Conservation (phyloP, 2,888 invertebrate genomes). For the Epsilonema sp. region DNA sequence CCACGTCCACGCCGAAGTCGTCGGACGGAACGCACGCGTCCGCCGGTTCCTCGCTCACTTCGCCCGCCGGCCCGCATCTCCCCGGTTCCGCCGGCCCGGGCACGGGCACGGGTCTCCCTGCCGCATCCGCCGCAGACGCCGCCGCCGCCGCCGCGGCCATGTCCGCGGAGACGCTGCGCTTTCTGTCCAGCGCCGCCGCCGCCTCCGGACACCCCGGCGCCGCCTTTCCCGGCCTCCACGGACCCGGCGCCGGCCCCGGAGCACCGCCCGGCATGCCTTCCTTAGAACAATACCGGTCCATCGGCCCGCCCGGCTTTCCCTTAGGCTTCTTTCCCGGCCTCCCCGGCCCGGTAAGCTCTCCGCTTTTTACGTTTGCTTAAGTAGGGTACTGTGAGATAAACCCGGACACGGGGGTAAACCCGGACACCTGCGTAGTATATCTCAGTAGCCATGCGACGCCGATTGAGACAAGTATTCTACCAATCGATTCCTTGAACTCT, state of each 20-base stretch:
- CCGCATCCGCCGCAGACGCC: no score
- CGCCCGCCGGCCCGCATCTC: slow-evolving; percentile 56
- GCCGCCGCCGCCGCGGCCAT: slow-evolving; percentile 12
- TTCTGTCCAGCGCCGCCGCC: no score
- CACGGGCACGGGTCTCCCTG: not conserved
- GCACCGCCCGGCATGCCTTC: slow-evolving; percentile 46
- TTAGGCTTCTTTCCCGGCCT: slow-evolving; percentile 4
- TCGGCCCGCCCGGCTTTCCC: slow-evolving; percentile 33
- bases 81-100: slow-evolving; percentile 33
- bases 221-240: not conserved
- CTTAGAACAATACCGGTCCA: slow-evolving; percentile 61
- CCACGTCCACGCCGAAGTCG: no score
- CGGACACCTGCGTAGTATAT: not conserved
- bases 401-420: no score
- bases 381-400: no score
- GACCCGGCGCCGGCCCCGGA: slow-evolving; percentile 45
- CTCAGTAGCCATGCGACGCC: no score
- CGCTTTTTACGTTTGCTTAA: no score
- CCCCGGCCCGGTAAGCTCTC: not conserved
- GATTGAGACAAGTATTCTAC: no score
- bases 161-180: slow-evolving; percentile 36
- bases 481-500: no score
- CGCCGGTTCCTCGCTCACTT: slow-evolving; percentile 50
- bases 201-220: slow-evolving; percentile 6
- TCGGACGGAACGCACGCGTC: no score